These are phyloP conservation scores for Heliconius nattereri DNA, from an alignment of 1,140 invertebrate genomes.

Conservation along the genomic window DNA sequence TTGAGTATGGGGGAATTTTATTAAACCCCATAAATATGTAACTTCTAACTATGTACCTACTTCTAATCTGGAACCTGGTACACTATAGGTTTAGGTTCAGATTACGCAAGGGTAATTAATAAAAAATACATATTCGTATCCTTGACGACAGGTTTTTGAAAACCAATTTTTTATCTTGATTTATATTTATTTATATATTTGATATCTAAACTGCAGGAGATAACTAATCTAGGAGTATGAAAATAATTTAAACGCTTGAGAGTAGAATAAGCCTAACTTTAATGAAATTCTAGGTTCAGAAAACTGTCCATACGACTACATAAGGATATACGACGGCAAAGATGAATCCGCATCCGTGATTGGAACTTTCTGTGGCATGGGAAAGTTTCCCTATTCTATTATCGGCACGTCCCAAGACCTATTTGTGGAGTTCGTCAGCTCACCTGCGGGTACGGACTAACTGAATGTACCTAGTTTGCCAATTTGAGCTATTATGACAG, in stretches of 20 bases:
- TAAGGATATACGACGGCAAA: slow-evolving; percentile 94
- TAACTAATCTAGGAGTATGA: not conserved
- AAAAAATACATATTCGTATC: too few relatives aligned
- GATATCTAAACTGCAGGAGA: too few relatives aligned
- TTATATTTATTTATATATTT: too few relatives aligned
- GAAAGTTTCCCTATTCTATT: slow-evolving; percentile 96
- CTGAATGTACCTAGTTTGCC: slow-evolving; percentile 22
- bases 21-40: not conserved
- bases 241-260: not conserved
- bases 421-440: slow-evolving; percentile 95
- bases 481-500: slow-evolving; percentile 28
- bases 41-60: not conserved
- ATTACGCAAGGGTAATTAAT: too few relatives aligned
- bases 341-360: slow-evolving; percentile 92
- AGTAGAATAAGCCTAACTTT: not conserved
- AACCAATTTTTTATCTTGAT: too few relatives aligned
- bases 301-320: slow-evolving; percentile 95
- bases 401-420: slow-evolving; percentile 94
- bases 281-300: slow-evolving; percentile 83
- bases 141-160: too few relatives aligned
- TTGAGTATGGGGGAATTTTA: not conserved
- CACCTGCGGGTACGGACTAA: slow-evolving; percentile 85
- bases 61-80: too few relatives aligned
- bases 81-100: too few relatives aligned
- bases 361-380: slow-evolving; percentile 95